Conservation (phyloP, 2,113 vertebrate genomes). For the Rhegmatorhina hoffmannsi region DNA sequence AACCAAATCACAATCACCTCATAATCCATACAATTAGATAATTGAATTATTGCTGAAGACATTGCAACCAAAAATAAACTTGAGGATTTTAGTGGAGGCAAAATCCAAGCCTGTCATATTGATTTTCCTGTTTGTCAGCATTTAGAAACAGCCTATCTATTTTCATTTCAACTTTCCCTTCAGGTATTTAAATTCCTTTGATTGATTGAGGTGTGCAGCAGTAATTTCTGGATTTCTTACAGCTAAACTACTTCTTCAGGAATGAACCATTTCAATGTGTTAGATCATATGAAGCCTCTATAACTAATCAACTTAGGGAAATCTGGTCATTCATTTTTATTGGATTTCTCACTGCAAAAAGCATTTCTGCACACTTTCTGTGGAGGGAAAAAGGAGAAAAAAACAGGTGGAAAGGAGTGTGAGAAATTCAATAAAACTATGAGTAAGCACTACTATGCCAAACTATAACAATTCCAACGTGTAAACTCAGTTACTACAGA, state of each 20-base stretch:
- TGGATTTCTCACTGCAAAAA: neutral
- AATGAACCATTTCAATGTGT: constrained; percentile 10
- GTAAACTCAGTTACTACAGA: constrained; percentile 22
- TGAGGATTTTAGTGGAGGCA: neutral
- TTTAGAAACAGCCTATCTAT: neutral
- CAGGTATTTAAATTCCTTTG: constrained; percentile 42
- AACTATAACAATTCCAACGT: neutral
- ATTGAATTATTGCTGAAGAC: neutral
- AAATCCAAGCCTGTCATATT: neutral
- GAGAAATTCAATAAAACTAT: constrained; percentile 32
- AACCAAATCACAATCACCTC: neutral
- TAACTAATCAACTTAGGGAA: constrained; percentile 42
- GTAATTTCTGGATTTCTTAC: constrained; percentile 47
- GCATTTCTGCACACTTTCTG: neutral
- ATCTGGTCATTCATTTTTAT: constrained; percentile 43
- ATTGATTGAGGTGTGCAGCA: neutral
- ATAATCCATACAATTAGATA: neutral
- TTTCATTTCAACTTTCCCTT: constrained; percentile 29
- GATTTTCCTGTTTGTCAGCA: constrained; percentile 18
- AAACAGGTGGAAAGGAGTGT: neutral
- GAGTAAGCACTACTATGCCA: neutral
- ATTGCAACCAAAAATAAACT: neutral
- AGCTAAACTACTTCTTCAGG: constrained; percentile 35
- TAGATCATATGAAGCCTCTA: constrained; percentile 8
- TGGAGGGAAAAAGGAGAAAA: neutral